phyloP scores from a whole-genome alignment of 2,888 invertebrate genomes.

The Rugalucina vietnamica region DNA sequence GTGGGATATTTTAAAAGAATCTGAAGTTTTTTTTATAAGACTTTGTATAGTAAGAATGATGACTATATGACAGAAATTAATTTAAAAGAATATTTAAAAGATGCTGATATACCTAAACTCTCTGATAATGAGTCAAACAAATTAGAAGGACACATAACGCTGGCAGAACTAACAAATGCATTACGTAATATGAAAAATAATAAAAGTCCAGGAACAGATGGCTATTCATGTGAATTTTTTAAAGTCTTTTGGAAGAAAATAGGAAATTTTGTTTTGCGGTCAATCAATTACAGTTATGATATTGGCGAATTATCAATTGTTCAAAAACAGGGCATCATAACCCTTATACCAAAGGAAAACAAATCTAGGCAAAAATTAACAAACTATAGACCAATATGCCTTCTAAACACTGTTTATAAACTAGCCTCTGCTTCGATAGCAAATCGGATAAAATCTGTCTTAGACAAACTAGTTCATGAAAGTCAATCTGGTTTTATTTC shows the following conservation, averaged over 20 bases:
- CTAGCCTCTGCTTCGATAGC: background rate
- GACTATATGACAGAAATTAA: background rate
- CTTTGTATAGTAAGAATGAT: background rate
- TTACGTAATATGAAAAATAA: background rate
- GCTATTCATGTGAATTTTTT: no score
- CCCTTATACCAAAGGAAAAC: constrained; percentile 3
- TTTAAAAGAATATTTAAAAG: background rate
- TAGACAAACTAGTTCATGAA: background rate
- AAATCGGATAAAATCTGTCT: background rate
- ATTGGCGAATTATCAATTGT: background rate
- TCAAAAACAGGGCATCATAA: background rate
- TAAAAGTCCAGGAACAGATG: no score
- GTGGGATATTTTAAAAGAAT: background rate
- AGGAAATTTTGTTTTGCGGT: no score
- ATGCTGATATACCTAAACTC: background rate
- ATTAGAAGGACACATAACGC: background rate
- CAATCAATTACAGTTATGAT: background rate
- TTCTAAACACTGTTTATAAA: background rate
- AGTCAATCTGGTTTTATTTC: background rate
- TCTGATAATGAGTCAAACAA: background rate
- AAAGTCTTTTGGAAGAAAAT: no score
- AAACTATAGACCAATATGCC: background rate
- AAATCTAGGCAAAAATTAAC: background rate
- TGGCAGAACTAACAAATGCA: background rate
- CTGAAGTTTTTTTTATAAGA: background rate